Evolutionary conservation across 2,888 invertebrate genomes (phyloP).

Genomic region (Apocheima hispidaria): DNA sequence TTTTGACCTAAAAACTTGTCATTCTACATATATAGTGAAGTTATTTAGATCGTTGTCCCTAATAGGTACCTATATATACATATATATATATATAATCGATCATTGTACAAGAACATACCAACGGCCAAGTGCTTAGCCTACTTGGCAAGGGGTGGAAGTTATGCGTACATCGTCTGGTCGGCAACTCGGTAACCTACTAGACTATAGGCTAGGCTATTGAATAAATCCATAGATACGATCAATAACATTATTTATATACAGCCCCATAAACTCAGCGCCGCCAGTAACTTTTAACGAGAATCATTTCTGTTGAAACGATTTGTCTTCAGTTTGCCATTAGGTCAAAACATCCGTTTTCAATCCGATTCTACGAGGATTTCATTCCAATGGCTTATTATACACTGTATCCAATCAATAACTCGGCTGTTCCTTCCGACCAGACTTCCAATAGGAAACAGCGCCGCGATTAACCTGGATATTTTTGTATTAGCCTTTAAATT

Average conservation of each 20-base stretch:
- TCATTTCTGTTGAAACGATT: slow-evolving; percentile 25
- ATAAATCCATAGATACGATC: slow-evolving; percentile 6
- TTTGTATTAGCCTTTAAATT: slow-evolving; percentile 17
- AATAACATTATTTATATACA: slow-evolving; percentile 21
- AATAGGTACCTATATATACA: slow-evolving; percentile 21
- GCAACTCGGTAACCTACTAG: neutral
- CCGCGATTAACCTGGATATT: slow-evolving; percentile 29
- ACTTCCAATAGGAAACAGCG: slow-evolving; percentile 9
- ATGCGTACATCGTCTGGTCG: slow-evolving; percentile 27
- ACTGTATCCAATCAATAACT: slow-evolving; percentile 18
- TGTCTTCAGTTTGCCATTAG: slow-evolving; percentile 32
- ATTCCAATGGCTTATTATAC: slow-evolving; percentile 12
- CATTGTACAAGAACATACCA: slow-evolving; percentile 30
- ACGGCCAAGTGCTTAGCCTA: slow-evolving; percentile 36
- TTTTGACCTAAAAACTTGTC: slow-evolving; percentile 27
- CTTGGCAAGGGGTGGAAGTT: slow-evolving; percentile 40
- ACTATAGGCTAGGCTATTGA: neutral
- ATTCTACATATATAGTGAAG: slow-evolving; percentile 1
- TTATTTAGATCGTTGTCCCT: slow-evolving; percentile 37
- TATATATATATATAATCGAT: slow-evolving; percentile 28
- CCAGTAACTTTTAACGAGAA: slow-evolving; percentile 17
- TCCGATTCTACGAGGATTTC: slow-evolving; percentile 20
- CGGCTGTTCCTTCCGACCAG: slow-evolving; percentile 17
- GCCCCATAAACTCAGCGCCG: slow-evolving; percentile 4
- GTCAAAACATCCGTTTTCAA: slow-evolving; percentile 38